Evolutionary conservation across 1,140 invertebrate genomes (phyloP).

Genomic region (Diabrotica undecimpunctata): DNA sequence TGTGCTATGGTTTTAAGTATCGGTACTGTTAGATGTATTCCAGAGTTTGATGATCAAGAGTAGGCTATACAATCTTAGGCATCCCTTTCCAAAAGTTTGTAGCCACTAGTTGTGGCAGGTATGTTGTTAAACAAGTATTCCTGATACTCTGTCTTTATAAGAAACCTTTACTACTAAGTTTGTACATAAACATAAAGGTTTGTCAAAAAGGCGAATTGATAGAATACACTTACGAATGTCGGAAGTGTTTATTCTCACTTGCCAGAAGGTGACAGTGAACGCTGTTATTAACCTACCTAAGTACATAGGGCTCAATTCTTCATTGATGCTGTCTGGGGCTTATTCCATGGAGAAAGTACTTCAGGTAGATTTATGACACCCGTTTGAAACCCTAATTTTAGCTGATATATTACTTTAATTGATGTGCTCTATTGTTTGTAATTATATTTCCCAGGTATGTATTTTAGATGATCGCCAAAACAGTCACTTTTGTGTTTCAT

Average conservation of each 20-base stretch:
- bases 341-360: conserved; percentile 33
- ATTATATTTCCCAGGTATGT: conserved; percentile 34
- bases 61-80: conserved; percentile 34
- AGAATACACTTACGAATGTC: background rate
- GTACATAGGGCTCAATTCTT: conserved; percentile 46
- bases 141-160: too few relatives aligned
- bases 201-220: background rate
- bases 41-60: conserved; percentile 26
- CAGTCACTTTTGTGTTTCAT: conserved; percentile 24
- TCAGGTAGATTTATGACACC: conserved; percentile 29
- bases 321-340: conserved; percentile 41
- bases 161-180: too few relatives aligned
- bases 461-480: conserved; percentile 28
- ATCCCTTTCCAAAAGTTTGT: conserved; percentile 21
- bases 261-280: conserved; percentile 22
- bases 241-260: conserved; percentile 1
- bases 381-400: conserved; percentile 14
- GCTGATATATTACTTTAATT: conserved; percentile 23
- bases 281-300: conserved; percentile 38
- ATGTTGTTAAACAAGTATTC: background rate
- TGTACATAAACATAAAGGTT: background rate
- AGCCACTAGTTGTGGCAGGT: conserved; percentile 20
- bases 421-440: conserved; percentile 39
- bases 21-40: conserved; percentile 18
- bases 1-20: background rate